A percentile compares a stretch with the other conserved stretches of the same genome.
These are phyloP conservation scores for Theretra japonica DNA, from an alignment of 2,888 invertebrate species.

Conservation along the genomic window DNA sequence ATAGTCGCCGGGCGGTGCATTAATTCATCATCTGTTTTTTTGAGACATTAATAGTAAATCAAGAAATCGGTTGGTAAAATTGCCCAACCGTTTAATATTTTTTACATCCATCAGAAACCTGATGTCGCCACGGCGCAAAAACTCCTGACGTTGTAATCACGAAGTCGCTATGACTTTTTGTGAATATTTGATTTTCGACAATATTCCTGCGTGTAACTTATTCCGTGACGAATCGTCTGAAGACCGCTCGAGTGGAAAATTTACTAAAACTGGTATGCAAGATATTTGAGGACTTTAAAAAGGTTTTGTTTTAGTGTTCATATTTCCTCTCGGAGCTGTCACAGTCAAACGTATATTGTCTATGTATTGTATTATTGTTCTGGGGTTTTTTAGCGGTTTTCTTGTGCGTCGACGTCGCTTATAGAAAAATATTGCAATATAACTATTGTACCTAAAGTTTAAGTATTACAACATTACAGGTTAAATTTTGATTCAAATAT, in stretches of 20 bases:
- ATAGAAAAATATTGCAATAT: too few relatives aligned
- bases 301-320: not conserved
- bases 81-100: not conserved
- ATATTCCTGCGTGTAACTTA: conserved; percentile 15
- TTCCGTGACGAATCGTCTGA: conserved; percentile 5
- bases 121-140: conserved; percentile 14
- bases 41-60: not conserved
- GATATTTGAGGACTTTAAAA: conserved; percentile 16
- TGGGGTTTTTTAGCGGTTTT: too few relatives aligned
- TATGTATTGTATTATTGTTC: too few relatives aligned
- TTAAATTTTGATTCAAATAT: too few relatives aligned
- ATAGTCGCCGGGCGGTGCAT: too few relatives aligned
- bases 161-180: conserved; percentile 8
- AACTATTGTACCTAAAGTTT: too few relatives aligned
- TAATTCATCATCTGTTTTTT: too few relatives aligned
- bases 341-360: too few relatives aligned
- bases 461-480: too few relatives aligned
- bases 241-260: conserved; percentile 17
- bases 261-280: not conserved
- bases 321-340: not conserved
- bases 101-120: not conserved
- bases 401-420: too few relatives aligned
- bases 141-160: conserved; percentile 19
- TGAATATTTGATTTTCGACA: conserved; percentile 22
- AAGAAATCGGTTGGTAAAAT: not conserved